Evolutionary conservation across 2,888 invertebrate genomes (phyloP).

Genomic region (Carterocephalus palaemon): DNA sequence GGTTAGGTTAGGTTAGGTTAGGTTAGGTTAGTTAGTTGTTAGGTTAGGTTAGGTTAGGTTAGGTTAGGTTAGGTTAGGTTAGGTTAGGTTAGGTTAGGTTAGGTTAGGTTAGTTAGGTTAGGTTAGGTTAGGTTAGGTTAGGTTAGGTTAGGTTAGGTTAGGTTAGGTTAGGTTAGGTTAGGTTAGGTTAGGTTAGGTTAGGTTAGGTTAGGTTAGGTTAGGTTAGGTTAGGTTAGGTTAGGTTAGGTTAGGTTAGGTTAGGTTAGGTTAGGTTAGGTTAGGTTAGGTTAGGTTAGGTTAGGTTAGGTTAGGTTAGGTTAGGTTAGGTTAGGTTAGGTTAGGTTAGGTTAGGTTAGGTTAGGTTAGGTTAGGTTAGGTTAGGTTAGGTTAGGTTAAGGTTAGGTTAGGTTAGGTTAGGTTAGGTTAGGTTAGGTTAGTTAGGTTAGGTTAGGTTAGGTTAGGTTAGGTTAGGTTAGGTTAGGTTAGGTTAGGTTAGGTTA

Average conservation of each 20-base stretch:
- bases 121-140: slow-evolving; percentile 1
- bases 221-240: slow-evolving; percentile 1
- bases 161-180: background rate
- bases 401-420: slow-evolving; percentile 7
- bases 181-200: slow-evolving; percentile 1
- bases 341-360: slow-evolving; percentile 1
- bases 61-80: slow-evolving; percentile 1
- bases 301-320: slow-evolving; percentile 1
- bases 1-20: slow-evolving; percentile 1
- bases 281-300: slow-evolving; percentile 1
- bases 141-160: background rate
- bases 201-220: slow-evolving; percentile 1
- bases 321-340: slow-evolving; percentile 1
- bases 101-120: slow-evolving; percentile 1
- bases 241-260: slow-evolving; percentile 1
- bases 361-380: slow-evolving; percentile 34
- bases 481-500: slow-evolving; percentile 28
- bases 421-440: slow-evolving; percentile 29
- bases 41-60: slow-evolving; percentile 1
- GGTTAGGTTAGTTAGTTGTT: background rate
- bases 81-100: background rate
- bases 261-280: slow-evolving; percentile 1
- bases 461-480: slow-evolving; percentile 26
- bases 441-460: slow-evolving; percentile 28
- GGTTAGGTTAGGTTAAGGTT: slow-evolving; percentile 38